Base-by-base conservation (phyloP, 2,797 vertebrate genomes). In the Leptodactylus fallax region DNA sequence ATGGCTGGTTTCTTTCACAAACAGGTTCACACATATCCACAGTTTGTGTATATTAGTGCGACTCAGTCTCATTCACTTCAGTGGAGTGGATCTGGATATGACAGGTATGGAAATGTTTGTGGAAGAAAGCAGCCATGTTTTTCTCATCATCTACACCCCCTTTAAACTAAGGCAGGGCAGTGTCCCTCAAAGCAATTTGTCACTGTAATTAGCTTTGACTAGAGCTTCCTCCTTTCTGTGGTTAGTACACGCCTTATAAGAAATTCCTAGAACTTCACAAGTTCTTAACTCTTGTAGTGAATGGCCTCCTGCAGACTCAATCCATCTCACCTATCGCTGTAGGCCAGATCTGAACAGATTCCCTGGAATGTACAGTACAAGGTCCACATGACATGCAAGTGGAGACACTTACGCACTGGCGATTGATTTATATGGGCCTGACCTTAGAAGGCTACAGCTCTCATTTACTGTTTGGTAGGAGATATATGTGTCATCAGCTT, bases 351-450 rank as follows among this genome's bases (percentile, higher is more conserved):
- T 72, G 25, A 72, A 45, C 17, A n/a, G 16, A 7, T 77, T 78
- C 76, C 23, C 11, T 25, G 49, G 49, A 56, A 55, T 78, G 76
- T 79, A 56, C 77, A 79, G 77, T 27, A 17, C 53, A 56, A 17
- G 4, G 8, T 56, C 53, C 77, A 17, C 16, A 56, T 25, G 53
- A 56, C 76, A n/a, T 2, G 6, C 76, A 55, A 21, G 76, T 14
- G n/a, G 49, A 56, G 49, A 78, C 13, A 58, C 16, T 56, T 56
- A n/a, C 12, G 53, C 23, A 36, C 17, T 55, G 53, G 51, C 53
- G 14, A 25, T 23, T 56, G n/a, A 79, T 79, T 79, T 56, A 79
- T 79, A 58, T 58, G 8, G 77, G 17, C 6, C 77, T 79, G 77
- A 79, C 76, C 76, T 58, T 56, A 27, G 53, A 79, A 9, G 77